These are phyloP conservation scores for Stichodactyla mertensii DNA, from an alignment of 64 coral and sea anemone species.

Conservation along the genomic window DNA sequence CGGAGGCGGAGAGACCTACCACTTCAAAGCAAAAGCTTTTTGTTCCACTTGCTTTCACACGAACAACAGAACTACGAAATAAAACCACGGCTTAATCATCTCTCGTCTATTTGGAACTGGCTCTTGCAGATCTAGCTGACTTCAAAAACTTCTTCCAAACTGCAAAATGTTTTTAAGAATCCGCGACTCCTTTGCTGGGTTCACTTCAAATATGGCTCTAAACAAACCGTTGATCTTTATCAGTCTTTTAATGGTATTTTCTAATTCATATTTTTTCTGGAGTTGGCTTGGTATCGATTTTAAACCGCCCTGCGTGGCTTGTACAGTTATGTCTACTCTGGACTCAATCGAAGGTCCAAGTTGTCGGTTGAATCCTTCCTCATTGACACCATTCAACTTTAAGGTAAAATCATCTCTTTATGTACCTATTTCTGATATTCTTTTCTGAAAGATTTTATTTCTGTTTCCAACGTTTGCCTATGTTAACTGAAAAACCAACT, in stretches of 20 bases:
- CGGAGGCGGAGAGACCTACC: background rate
- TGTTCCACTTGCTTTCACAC: background rate
- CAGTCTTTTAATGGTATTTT: slow-evolving; percentile 5
- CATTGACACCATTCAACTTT: background rate
- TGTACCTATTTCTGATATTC: background rate
- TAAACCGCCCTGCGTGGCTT: slow-evolving; percentile 68
- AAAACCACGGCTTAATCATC: background rate
- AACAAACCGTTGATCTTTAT: slow-evolving; percentile 1
- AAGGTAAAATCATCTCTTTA: background rate
- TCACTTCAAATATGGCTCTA: background rate
- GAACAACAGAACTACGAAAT: background rate
- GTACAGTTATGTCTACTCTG: slow-evolving; percentile 62
- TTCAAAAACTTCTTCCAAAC: background rate
- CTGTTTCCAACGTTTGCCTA: background rate
- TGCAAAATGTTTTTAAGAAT: background rate
- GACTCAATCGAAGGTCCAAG: background rate
- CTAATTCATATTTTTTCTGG: slow-evolving; percentile 38
- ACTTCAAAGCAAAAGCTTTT: background rate
- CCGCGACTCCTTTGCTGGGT: background rate
- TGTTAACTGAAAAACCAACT: no score
- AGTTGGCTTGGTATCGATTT: slow-evolving; percentile 24
- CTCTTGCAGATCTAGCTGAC: background rate
- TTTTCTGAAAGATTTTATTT: background rate
- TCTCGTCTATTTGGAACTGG: background rate
- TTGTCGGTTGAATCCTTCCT: background rate